phyloP scores from a whole-genome alignment of 2,888 invertebrate species.

The Trimorus sp. region DNA sequence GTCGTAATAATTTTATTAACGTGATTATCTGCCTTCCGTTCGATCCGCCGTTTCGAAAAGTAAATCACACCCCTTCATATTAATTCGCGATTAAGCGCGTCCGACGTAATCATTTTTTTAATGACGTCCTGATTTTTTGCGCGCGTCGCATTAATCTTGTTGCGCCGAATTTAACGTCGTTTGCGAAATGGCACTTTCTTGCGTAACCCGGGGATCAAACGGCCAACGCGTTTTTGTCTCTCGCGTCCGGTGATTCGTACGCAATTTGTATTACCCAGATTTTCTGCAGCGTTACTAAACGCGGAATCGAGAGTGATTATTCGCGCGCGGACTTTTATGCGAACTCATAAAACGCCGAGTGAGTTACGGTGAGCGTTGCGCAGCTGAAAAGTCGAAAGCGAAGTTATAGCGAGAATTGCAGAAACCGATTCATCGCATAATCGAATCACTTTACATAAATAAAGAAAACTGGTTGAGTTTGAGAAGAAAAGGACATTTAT shows the following conservation, averaged over 20 bases:
- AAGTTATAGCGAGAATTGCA: slow-evolving; percentile 58
- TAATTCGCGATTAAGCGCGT: not conserved
- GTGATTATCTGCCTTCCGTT: slow-evolving; percentile 39
- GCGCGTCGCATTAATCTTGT: slow-evolving; percentile 17
- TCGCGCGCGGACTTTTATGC: slow-evolving; percentile 62
- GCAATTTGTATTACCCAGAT: slow-evolving; percentile 61
- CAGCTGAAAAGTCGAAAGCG: slow-evolving; percentile 45
- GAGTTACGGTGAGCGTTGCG: slow-evolving; percentile 54
- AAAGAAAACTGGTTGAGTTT: slow-evolving; percentile 9
- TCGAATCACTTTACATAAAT: slow-evolving; percentile 64
- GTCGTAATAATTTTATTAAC: slow-evolving; percentile 38
- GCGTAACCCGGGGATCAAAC: no score
- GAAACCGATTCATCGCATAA: slow-evolving; percentile 66
- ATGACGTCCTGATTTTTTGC: slow-evolving; percentile 19
- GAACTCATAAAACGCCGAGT: slow-evolving; percentile 60
- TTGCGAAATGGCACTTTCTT: slow-evolving; percentile 10
- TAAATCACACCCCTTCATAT: slow-evolving; percentile 5
- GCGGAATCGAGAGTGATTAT: slow-evolving; percentile 54
- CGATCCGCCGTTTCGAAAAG: slow-evolving; percentile 17
- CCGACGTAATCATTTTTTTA: not conserved
- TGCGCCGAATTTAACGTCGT: slow-evolving; percentile 13
- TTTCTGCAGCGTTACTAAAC: slow-evolving; percentile 56
- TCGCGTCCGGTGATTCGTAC: slow-evolving; percentile 41
- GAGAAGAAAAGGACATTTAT: no score
- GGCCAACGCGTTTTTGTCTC: slow-evolving; percentile 20